Conservation (phyloP, 2,797 vertebrate genomes). For the Alca torda region DNA sequence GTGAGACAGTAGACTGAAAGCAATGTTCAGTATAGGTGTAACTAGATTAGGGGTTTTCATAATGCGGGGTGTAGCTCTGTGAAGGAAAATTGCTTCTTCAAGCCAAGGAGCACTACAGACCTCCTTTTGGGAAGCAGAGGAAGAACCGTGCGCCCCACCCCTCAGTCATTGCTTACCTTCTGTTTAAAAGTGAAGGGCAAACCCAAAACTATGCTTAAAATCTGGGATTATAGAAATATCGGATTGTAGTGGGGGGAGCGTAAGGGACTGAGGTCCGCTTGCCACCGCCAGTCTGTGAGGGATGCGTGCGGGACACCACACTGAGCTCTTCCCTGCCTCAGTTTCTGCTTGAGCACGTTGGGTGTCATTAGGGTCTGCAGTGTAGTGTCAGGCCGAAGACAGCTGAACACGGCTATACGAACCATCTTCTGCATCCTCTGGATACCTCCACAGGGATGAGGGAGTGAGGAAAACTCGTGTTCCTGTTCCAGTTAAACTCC, state of each 20-base stretch:
- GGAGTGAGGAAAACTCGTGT: background rate
- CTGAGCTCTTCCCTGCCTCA: background rate
- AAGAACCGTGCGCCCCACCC: rapidly evolving
- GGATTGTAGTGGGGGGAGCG: rapidly evolving
- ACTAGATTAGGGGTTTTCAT: background rate
- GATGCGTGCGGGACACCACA: rapidly evolving
- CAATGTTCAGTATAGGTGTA: background rate
- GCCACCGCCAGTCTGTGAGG: background rate
- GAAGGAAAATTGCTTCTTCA: background rate
- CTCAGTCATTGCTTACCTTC: background rate
- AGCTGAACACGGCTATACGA: rapidly evolving
- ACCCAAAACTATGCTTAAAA: background rate
- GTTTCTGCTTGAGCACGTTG: rapidly evolving
- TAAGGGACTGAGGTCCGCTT: no score
- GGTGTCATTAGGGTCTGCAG: background rate
- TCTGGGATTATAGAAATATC: background rate
- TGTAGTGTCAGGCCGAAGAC: no score
- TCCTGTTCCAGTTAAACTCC: background rate
- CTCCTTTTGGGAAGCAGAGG: background rate
- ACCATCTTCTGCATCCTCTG: background rate
- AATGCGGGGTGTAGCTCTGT: background rate
- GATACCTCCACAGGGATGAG: background rate
- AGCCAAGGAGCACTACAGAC: background rate
- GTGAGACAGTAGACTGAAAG: background rate
- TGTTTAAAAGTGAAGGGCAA: background rate